Percentiles rank a stretch among this genome's conserved stretches.
phyloP scores from a whole-genome alignment of 2,113 vertebrate genomes.

The Alethe diademata region DNA sequence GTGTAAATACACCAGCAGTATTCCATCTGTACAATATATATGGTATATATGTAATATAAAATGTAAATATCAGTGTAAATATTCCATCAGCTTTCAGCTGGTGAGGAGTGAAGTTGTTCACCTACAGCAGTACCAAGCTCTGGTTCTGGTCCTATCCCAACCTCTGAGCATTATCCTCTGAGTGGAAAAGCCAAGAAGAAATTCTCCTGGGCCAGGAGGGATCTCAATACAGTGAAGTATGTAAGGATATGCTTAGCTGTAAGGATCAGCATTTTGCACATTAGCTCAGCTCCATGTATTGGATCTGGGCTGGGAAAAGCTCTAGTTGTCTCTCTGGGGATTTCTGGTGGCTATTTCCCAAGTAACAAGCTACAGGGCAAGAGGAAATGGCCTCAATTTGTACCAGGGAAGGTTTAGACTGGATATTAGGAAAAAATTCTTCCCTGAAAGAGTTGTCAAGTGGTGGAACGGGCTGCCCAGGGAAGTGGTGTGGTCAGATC shows the following conservation, averaged over 20 bases:
- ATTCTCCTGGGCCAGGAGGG: neutral
- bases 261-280: neutral
- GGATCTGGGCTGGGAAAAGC: neutral
- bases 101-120: neutral
- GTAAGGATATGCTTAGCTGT: neutral
- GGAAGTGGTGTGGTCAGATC: neutral
- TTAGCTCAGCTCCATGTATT: neutral
- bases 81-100: neutral
- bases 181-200: neutral
- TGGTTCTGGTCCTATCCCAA: neutral
- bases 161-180: neutral
- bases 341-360: neutral
- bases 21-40: neutral
- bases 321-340: neutral
- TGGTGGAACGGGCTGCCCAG: neutral
- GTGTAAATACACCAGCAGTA: rapidly evolving
- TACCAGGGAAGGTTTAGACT: neutral
- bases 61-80: neutral
- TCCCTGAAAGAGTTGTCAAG: neutral
- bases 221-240: neutral
- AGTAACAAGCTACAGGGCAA: neutral
- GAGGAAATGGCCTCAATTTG: neutral
- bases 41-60: neutral
- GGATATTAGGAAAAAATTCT: neutral
- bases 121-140: neutral